Evolutionary conservation across 2,888 invertebrate species (phyloP).

Genomic region (Napeogenes sylphis): DNA sequence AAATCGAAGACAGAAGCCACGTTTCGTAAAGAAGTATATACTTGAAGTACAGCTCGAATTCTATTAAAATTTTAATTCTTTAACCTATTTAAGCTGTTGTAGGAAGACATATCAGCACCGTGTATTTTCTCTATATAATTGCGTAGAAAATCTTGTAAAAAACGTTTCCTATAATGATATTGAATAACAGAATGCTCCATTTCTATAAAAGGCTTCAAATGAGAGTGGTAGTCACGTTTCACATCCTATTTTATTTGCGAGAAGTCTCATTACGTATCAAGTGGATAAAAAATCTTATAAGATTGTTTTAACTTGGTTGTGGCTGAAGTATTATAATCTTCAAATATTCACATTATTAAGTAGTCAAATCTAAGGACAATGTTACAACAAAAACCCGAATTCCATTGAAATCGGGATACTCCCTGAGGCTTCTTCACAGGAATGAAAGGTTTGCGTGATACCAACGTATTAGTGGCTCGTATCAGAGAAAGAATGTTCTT

Average conservation of each 20-base stretch:
- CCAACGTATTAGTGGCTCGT: conserved; percentile 10
- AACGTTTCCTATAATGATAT: conserved; percentile 8
- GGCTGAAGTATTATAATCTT: too few species aligned
- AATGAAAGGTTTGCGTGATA: conserved; percentile 14
- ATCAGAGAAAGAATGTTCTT: conserved; percentile 7
- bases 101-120: too few species aligned
- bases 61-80: too few species aligned
- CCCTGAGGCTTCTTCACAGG: conserved; percentile 8
- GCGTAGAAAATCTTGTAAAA: not conserved
- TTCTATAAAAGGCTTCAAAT: conserved; percentile 6
- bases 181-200: conserved; percentile 4
- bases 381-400: not conserved
- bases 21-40: too few species aligned
- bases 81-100: too few species aligned
- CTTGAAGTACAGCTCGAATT: too few species aligned
- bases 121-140: not conserved
- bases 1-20: too few species aligned
- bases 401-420: not conserved
- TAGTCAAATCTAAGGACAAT: not conserved
- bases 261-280: not conserved
- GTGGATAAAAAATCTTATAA: too few species aligned
- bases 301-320: too few species aligned
- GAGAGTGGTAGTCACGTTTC: conserved; percentile 11
- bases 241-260: conserved; percentile 17
- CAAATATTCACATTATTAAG: too few species aligned